phyloP scores from a whole-genome alignment of 2,113 vertebrate genomes.

The Diphyllodes magnificus region DNA sequence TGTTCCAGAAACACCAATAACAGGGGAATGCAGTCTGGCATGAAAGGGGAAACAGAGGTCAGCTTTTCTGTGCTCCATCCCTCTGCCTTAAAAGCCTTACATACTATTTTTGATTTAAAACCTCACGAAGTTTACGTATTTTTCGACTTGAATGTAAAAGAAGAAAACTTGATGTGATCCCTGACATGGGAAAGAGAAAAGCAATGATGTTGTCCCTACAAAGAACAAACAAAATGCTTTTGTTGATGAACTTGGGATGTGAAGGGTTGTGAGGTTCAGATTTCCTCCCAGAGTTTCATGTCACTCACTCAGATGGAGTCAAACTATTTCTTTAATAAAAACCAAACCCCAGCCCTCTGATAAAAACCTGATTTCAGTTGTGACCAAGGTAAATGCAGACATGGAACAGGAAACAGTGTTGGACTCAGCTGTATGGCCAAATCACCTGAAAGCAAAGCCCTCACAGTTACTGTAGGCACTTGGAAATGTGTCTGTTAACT shows the following conservation, averaged over 20 bases:
- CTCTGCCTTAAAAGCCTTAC: neutral
- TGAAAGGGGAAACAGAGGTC: neutral
- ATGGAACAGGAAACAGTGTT: neutral
- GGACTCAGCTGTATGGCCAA: neutral
- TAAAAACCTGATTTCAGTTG: neutral
- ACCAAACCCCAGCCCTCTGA: neutral
- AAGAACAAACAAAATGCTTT: neutral
- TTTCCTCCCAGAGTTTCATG: neutral
- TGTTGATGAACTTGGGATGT: neutral
- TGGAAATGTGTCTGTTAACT: conserved; percentile 39
- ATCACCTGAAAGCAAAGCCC: conserved; percentile 24
- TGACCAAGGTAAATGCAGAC: neutral
- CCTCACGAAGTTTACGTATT: neutral
- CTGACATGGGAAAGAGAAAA: neutral
- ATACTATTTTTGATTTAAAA: neutral
- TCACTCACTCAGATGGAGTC: neutral
- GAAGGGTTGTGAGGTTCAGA: neutral
- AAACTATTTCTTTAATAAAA: neutral
- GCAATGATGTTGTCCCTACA: fast-evolving
- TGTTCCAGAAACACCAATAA: neutral
- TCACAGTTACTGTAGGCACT: neutral
- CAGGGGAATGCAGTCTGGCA: fast-evolving
- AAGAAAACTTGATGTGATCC: neutral
- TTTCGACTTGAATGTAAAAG: neutral
- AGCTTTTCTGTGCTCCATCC: fast-evolving